These are phyloP conservation scores for Acanthosepion esculentum DNA, from an alignment of 2,888 invertebrate genomes.

Conservation along the genomic window DNA sequence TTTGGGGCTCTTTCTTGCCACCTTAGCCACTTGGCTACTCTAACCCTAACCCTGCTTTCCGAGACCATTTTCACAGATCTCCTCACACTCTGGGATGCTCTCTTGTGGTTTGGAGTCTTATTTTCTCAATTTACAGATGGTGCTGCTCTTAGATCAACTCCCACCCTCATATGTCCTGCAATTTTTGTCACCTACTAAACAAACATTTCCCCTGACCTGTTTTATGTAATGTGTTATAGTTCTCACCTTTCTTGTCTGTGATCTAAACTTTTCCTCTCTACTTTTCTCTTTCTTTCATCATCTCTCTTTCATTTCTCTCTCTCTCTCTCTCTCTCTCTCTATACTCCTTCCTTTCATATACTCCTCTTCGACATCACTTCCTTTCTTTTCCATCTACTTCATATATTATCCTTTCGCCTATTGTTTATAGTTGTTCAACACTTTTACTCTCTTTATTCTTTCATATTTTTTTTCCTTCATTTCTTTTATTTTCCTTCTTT, in stretches of 20 bases:
- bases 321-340: not conserved
- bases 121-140: conserved; percentile 10
- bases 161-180: not conserved
- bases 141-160: not conserved
- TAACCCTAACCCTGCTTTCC: not conserved
- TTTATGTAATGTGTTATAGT: not conserved
- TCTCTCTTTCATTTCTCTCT: not conserved
- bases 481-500: not conserved
- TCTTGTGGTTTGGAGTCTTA: not conserved
- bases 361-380: not conserved
- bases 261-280: not conserved
- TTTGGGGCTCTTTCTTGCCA: not conserved
- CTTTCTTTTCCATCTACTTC: not conserved
- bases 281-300: not conserved
- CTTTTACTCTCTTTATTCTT: not conserved
- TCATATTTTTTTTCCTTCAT: not conserved
- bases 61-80: conserved; percentile 33
- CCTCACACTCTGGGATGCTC: not conserved
- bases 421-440: not conserved
- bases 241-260: not conserved
- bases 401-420: no score
- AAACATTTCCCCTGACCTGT: conserved; percentile 9
- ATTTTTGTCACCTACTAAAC: conserved; percentile 33
- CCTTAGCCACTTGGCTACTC: not conserved
- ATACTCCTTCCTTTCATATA: not conserved